Conservation (phyloP, 2,888 invertebrate genomes). For the Agrenia bidenticulata region DNA sequence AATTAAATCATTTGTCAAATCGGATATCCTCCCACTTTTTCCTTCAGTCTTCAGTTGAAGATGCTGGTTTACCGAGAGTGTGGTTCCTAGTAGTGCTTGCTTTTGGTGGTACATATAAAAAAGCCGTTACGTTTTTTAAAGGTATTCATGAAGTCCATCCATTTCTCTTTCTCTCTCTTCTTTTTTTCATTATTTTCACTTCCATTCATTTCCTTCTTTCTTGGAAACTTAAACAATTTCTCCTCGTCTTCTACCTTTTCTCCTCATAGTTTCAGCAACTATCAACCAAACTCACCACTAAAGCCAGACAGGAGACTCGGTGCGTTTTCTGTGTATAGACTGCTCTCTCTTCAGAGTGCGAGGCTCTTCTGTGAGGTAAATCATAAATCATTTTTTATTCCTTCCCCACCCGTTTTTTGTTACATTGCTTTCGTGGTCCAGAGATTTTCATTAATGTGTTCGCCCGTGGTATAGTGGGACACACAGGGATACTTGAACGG, state of each 20-base stretch:
- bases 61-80: not conserved
- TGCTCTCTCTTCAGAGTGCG: too few species aligned
- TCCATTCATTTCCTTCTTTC: conserved; percentile 16
- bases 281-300: not conserved
- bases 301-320: not conserved
- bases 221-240: conserved; percentile 12
- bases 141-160: conserved; percentile 36
- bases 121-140: conserved; percentile 1
- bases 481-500: too few species aligned
- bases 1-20: conserved; percentile 49
- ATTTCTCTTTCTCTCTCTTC: conserved; percentile 28
- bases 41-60: conserved; percentile 13
- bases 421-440: conserved; percentile 19
- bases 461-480: conserved; percentile 4
- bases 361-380: conserved; percentile 19
- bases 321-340: not conserved
- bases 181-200: conserved; percentile 26
- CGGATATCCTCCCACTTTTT: conserved; percentile 33
- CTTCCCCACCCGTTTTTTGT: conserved; percentile 9
- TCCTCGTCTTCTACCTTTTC: not conserved
- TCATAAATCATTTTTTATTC: conserved; percentile 37
- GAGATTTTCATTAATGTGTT: conserved; percentile 33
- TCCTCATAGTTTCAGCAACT: conserved; percentile 13
- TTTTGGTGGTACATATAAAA: not conserved
- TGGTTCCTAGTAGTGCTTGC: too few species aligned